Evolutionary conservation across 1,140 invertebrate species (phyloP).

Genomic region (Pemphigus obesinymphae): DNA sequence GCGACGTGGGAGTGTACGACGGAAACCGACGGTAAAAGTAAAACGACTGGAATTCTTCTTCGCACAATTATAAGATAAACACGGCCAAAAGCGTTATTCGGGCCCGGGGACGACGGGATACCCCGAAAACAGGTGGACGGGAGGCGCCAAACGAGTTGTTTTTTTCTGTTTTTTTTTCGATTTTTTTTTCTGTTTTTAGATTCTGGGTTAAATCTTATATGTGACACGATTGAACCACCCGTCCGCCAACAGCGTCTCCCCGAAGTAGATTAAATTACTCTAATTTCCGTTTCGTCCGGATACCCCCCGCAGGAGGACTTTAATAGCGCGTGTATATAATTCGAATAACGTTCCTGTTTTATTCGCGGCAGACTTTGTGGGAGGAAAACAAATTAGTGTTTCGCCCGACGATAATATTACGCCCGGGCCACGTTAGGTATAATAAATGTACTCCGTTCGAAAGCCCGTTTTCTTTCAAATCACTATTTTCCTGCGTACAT

Average conservation of each 20-base stretch:
- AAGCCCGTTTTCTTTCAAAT: neutral
- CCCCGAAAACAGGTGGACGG: constrained; percentile 15
- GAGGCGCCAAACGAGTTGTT: neutral
- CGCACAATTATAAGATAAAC: constrained; percentile 19
- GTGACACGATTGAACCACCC: constrained; percentile 36
- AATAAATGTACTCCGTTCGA: neutral
- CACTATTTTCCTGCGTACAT: neutral
- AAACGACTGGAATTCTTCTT: constrained; percentile 28
- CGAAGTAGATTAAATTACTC: constrained; percentile 31
- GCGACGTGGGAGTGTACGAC: constrained; percentile 5
- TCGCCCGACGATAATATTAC: neutral
- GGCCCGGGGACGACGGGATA: no score
- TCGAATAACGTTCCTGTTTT: constrained; percentile 18
- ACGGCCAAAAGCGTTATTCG: neutral
- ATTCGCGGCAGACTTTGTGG: neutral
- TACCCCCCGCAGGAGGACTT: constrained; percentile 3
- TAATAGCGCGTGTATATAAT: neutral
- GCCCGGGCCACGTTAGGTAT: neutral
- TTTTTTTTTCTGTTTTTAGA: no score
- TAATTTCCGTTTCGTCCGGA: constrained; percentile 29
- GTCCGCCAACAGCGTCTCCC: neutral
- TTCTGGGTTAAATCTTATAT: constrained; percentile 30
- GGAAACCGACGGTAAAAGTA: constrained; percentile 19
- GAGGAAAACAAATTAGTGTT: constrained; percentile 20
- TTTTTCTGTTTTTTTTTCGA: no score